These are phyloP conservation scores for Mystacornis crossleyi DNA, from an alignment of 2,113 vertebrate genomes.

Conservation along the genomic window DNA sequence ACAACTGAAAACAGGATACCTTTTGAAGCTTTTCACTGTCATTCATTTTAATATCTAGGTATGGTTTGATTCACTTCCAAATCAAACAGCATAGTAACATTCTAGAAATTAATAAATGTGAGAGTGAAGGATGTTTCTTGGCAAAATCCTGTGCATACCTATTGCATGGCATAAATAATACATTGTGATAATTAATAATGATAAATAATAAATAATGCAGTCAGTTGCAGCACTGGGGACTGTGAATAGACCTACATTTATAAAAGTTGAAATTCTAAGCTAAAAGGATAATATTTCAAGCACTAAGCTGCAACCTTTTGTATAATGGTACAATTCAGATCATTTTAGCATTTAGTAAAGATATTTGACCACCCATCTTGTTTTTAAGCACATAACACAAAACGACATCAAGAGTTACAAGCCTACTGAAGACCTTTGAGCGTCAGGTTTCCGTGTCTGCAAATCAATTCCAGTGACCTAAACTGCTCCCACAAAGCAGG, in stretches of 20 bases:
- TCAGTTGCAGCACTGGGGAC: conserved; percentile 12
- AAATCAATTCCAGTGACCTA: background rate
- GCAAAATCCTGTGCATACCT: conserved; percentile 48
- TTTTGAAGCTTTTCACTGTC: background rate
- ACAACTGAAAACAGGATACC: background rate
- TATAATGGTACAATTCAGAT: background rate
- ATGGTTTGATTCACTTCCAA: conserved; percentile 30
- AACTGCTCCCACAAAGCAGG: background rate
- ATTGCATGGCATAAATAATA: conserved; percentile 64
- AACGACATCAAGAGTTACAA: background rate
- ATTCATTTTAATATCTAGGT: background rate
- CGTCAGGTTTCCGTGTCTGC: fast-evolving
- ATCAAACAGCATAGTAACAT: conserved; percentile 21
- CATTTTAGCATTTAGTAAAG: background rate
- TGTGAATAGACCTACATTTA: conserved; percentile 28
- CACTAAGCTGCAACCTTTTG: background rate
- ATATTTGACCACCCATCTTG: background rate
- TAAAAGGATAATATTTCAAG: background rate
- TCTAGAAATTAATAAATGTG: conserved; percentile 50
- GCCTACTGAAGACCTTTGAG: background rate
- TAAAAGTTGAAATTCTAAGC: conserved; percentile 11
- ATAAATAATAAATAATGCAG: conserved; percentile 71
- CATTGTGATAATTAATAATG: conserved; percentile 70
- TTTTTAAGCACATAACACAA: background rate
- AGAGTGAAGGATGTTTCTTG: conserved; percentile 34